Base-by-base conservation (phyloP, 2,113 vertebrate species). In the Reinhardtius hippoglossoides region DNA sequence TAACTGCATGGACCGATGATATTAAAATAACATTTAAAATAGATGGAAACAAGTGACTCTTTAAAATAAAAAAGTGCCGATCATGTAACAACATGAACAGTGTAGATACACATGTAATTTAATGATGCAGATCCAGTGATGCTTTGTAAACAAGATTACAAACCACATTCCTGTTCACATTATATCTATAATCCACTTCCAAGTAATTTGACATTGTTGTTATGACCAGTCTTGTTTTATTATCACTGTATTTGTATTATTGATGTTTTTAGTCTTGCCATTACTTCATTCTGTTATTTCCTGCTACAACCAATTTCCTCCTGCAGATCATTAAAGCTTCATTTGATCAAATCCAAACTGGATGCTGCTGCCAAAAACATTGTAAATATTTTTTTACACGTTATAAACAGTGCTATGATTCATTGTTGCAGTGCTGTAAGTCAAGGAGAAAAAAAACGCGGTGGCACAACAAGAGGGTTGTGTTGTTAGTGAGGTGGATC, bases 281-380 rank as follows among this genome's bases (percentile, higher is more conserved):
- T 70, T 55, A 62, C 12, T 16, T 23, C 50, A 1, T 23, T 5
- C 42, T 56, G 40, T 82, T 46, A 57, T 67, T 37, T 80, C 67
- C 67, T 72, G 23, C 63, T 37, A 40, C 48, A 70, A 64, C 57
- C 42, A 70, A 71, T 75, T 61, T 77, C 63, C 66, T 72, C 66
- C 48, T 21, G 65, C 2, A 27, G 52, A 62, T 74, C 71, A 85
- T 83, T 58, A 52, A 37, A 58, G 44, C 40, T 44, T 71, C 27
- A 73, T 70, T 27, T 76, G 9, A 82, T 64, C 63, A 59, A 63
- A 68, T 55, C 20, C 24, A 18, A 65, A 55, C 35, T 78, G 64
- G 48, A 84, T 16, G 35, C 26, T 48, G 52, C 23, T 7, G 20
- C 12, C 1, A 14, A 66, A 46, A 1, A 37, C 66, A 77, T 54